Evolutionary conservation across 2,888 invertebrate genomes (phyloP).

Genomic region (Desoria tigrina): DNA sequence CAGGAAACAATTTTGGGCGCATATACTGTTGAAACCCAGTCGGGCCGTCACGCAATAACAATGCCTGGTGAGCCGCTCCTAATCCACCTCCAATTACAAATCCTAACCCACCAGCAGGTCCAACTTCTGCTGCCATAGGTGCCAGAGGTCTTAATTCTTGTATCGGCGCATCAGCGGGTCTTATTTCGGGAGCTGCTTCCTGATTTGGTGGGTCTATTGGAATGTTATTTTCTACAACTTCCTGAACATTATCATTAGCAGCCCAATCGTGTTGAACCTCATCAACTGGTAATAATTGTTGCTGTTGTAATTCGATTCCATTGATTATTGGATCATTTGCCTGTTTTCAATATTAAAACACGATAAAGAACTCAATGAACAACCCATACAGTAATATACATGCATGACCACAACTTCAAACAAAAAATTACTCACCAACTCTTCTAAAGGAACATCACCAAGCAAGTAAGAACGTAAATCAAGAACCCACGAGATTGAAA

Average conservation of each 20-base stretch:
- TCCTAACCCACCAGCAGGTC: slow-evolving; percentile 48
- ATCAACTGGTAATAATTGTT: no score
- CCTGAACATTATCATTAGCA: no score
- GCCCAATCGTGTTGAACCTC: no score
- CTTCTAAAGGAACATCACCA: slow-evolving; percentile 64
- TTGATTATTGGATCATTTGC: slow-evolving; percentile 16
- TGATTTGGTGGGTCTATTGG: background rate
- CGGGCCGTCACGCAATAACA: slow-evolving; percentile 78
- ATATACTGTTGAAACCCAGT: slow-evolving; percentile 87
- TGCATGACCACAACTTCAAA: background rate
- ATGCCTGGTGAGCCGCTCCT: slow-evolving; percentile 85
- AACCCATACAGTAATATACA: no score
- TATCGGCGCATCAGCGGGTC: background rate
- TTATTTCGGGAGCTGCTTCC: background rate
- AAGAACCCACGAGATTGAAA: slow-evolving; percentile 76
- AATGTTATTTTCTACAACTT: background rate
- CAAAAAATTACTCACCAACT: slow-evolving; percentile 11
- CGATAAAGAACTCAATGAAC: no score
- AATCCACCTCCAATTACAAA: slow-evolving; percentile 57
- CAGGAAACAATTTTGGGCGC: slow-evolving; percentile 78
- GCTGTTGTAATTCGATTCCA: slow-evolving; percentile 5
- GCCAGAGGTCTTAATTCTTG: background rate
- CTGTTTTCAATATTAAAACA: slow-evolving; percentile 9
- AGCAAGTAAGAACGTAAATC: slow-evolving; percentile 87
- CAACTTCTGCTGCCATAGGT: slow-evolving; percentile 26